phyloP scores from a whole-genome alignment of 2,888 invertebrate species.

The Aradus depressus region DNA sequence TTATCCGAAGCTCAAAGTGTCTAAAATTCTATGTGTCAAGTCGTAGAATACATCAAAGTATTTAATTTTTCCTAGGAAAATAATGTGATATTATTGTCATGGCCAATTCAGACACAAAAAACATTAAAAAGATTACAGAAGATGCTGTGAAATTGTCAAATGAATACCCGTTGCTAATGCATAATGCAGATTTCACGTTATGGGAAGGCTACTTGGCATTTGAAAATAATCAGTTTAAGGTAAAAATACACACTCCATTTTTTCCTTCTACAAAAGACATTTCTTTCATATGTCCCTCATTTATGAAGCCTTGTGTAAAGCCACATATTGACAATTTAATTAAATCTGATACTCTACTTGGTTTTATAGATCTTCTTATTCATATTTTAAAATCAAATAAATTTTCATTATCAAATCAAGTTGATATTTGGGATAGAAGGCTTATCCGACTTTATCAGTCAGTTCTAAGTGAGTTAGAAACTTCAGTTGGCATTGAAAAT shows the following conservation, averaged over 20 bases:
- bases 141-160: too few relatives aligned
- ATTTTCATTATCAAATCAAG: neutral
- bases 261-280: slow-evolving; percentile 3
- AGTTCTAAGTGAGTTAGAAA: slow-evolving; percentile 5
- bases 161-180: slow-evolving; percentile 8
- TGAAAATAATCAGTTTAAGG: neutral
- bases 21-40: too few relatives aligned
- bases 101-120: too few relatives aligned
- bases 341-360: slow-evolving; percentile 10
- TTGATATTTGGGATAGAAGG: slow-evolving; percentile 1
- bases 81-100: too few relatives aligned
- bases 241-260: neutral
- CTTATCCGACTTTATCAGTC: slow-evolving; percentile 1
- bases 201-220: slow-evolving; percentile 13
- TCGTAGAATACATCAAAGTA: too few relatives aligned
- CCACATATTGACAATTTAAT: slow-evolving; percentile 5
- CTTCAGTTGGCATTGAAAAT: slow-evolving; percentile 3
- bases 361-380: slow-evolving; percentile 1
- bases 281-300: slow-evolving; percentile 6
- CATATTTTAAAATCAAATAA: slow-evolving; percentile 5
- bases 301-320: slow-evolving; percentile 4
- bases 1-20: too few relatives aligned
- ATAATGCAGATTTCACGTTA: slow-evolving; percentile 2
- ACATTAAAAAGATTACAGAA: too few relatives aligned
- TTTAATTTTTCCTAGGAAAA: too few relatives aligned